Evolutionary conservation across 1,140 invertebrate species (phyloP).

Genomic region (Drosophila malerkotliana): DNA sequence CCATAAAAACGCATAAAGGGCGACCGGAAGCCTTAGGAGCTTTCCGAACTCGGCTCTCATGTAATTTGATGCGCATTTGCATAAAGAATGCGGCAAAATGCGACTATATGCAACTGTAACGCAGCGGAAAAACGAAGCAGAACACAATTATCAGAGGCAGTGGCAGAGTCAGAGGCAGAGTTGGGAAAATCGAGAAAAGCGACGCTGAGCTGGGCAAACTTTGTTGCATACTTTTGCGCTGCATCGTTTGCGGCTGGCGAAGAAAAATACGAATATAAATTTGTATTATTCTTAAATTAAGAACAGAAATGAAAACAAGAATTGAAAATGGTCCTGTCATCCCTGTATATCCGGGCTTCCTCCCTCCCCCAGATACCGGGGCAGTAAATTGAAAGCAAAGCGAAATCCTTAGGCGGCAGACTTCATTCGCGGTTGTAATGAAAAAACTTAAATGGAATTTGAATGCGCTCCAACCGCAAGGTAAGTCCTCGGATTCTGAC

Average conservation of each 20-base stretch:
- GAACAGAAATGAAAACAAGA: conserved; percentile 77
- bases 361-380: neutral
- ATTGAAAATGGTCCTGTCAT: conserved; percentile 60
- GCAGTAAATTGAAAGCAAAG: conserved; percentile 52
- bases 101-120: conserved; percentile 51
- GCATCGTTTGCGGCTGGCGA: conserved; percentile 34
- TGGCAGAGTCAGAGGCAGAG: conserved; percentile 2
- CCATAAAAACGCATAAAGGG: conserved; percentile 70
- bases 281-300: conserved; percentile 73
- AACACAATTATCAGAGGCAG: conserved; percentile 56
- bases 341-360: neutral
- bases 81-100: conserved; percentile 65
- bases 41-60: conserved; percentile 36
- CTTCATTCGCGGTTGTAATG: conserved; percentile 56
- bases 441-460: conserved; percentile 76
- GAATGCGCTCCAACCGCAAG: conserved; percentile 48
- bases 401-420: conserved; percentile 46
- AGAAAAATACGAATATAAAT: conserved; percentile 64
- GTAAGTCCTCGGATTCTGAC: conserved; percentile 2
- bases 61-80: conserved; percentile 75
- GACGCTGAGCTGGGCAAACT: conserved; percentile 23
- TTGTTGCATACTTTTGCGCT: conserved; percentile 39
- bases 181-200: conserved; percentile 15
- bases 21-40: conserved; percentile 43
- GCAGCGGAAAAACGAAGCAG: conserved; percentile 39